Base-by-base conservation (phyloP, 2,888 invertebrate genomes). In the Actias luna region DNA sequence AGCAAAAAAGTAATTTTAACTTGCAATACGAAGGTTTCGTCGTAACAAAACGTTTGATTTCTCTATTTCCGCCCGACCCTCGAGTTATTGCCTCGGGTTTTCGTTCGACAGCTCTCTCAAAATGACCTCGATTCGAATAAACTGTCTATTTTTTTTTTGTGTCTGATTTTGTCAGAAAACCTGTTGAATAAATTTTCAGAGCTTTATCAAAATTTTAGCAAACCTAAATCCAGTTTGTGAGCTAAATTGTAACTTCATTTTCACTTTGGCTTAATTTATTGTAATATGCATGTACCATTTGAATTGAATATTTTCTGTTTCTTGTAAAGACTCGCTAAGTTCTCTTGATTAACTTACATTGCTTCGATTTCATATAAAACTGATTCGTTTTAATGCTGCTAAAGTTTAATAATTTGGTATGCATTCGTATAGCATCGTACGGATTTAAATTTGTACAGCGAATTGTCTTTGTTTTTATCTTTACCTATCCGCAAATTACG, bases 31-130 rank as follows among this genome's bases (percentile, higher is more conserved):
- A 29, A 27, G 4, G 16, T 5, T 22, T 46, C 18, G 46, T 22
- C 12, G 46, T 46, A 46, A 46, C n/a, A 39, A 50, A 25, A 50
- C 52, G 52, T 52, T 52, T 52, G 52, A 25, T 25, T 52, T 52
- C 52, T 52, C 52, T 29, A 29, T 52, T 52, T 29, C 25, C 25
- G 29, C n/a, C 29, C 52, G 52, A 52, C 52, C 52, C n/a, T 52
- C 52, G 16, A 52, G 27, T 52, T 52, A 29, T 52, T 52, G 18
- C 52, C 46, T 46, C 46, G 29, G 52, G 29, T 52, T 52, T 52
- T 52, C 52, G n/a, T 27, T 27, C 52, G 27, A 25, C 14, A 52
- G 16, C 52, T 52, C 52, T 52, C 29, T 16, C 16, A 29, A 27
- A 52, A 52, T 52, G 16, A 50, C 50, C 25, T 50, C 50, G 10